A percentile compares a stretch with the other conserved stretches of the same genome.
These are phyloP conservation scores for Pectinophora gossypiella DNA, from an alignment of 1,140 invertebrate genomes.

Conservation along the genomic window DNA sequence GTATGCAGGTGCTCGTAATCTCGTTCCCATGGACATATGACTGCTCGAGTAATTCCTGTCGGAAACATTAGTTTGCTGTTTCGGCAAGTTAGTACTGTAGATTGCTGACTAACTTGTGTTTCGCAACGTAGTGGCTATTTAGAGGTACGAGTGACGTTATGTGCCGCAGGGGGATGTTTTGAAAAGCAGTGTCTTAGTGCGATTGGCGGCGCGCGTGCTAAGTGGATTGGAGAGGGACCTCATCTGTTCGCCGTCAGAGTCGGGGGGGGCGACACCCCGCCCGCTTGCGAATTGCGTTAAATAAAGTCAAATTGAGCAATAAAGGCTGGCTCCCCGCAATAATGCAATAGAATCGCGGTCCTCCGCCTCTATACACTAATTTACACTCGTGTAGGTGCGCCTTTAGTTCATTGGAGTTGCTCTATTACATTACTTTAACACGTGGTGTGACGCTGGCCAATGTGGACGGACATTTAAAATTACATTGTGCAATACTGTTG, in stretches of 20 bases:
- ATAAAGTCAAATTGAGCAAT: conserved; percentile 76
- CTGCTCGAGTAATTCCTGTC: conserved; percentile 8
- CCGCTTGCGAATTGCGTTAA: conserved; percentile 66
- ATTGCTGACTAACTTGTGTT: neutral
- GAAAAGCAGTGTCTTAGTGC: conserved; percentile 39
- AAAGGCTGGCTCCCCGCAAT: conserved; percentile 61
- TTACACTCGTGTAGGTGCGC: conserved; percentile 25
- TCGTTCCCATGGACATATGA: conserved; percentile 7
- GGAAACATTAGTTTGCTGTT: neutral
- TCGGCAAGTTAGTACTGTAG: neutral
- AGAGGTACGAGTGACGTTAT: neutral
- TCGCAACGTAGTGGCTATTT: neutral
- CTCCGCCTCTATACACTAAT: conserved; percentile 43
- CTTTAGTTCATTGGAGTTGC: neutral
- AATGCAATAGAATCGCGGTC: conserved; percentile 58
- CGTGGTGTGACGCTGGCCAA: neutral
- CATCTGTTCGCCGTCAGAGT: conserved; percentile 65
- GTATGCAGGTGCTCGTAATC: conserved; percentile 26
- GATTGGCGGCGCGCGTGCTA: conserved; percentile 61
- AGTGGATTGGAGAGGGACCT: conserved; percentile 69
- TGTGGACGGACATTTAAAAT: neutral
- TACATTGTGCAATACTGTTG: too few relatives aligned
- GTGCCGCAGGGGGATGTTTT: conserved; percentile 5
- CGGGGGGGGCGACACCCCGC: conserved; percentile 28
- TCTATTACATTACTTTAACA: neutral